These are phyloP conservation scores for Echiichthys vipera DNA, from an alignment of 2,797 vertebrate genomes.

Conservation along the genomic window DNA sequence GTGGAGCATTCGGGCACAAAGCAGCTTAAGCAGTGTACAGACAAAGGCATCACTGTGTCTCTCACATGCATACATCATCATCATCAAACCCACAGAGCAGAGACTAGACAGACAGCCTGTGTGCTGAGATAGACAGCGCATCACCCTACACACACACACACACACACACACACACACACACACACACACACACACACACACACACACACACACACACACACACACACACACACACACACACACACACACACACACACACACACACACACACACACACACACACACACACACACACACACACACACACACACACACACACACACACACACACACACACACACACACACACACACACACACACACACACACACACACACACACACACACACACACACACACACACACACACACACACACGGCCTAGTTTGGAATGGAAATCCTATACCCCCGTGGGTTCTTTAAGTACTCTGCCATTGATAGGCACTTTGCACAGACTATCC, in stretches of 20 bases:
- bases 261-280: slow-evolving; percentile 10
- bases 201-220: not conserved
- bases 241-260: slow-evolving; percentile 59
- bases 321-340: slow-evolving; percentile 31
- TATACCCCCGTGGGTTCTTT: slow-evolving; percentile 49
- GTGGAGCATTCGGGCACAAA: slow-evolving; percentile 71
- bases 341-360: not conserved
- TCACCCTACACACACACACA: slow-evolving; percentile 40
- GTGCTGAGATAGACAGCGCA: slow-evolving; percentile 48
- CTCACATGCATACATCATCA: slow-evolving; percentile 55
- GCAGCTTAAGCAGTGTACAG: slow-evolving; percentile 49
- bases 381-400: slow-evolving; percentile 5
- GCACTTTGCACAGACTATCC: slow-evolving; percentile 63
- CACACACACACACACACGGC: slow-evolving; percentile 57
- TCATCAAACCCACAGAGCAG: slow-evolving; percentile 65
- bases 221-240: slow-evolving; percentile 8
- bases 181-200: not conserved
- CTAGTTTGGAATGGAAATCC: slow-evolving; percentile 72
- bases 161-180: slow-evolving; percentile 19
- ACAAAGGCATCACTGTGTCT: slow-evolving; percentile 75
- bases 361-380: not conserved
- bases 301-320: not conserved
- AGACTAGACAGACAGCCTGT: slow-evolving; percentile 62
- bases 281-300: not conserved
- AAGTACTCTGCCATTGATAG: slow-evolving; percentile 64